A percentile compares a stretch with the other conserved stretches of the same genome.
Evolutionary conservation across 2,797 vertebrate species (phyloP).

Genomic region (Acipenser oxyrinchus): DNA sequence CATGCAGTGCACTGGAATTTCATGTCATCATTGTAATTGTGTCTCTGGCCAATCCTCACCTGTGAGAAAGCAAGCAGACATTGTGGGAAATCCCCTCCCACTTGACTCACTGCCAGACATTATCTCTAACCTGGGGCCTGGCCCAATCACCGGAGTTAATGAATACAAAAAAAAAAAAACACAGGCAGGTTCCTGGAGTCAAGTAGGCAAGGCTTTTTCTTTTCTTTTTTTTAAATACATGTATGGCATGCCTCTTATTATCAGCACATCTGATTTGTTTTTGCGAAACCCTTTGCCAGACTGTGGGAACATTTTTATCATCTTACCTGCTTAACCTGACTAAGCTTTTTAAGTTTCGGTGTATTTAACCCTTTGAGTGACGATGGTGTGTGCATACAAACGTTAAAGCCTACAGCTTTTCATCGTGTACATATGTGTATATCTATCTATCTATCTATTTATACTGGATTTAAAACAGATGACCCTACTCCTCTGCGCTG

Average conservation of each 20-base stretch:
- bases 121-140: conserved; percentile 56
- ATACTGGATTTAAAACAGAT: too few relatives aligned
- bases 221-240: conserved; percentile 39
- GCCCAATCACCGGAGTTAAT: conserved; percentile 48
- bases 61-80: conserved; percentile 62
- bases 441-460: too few relatives aligned
- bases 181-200: conserved; percentile 71
- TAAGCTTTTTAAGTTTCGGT: conserved; percentile 44
- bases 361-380: conserved; percentile 56
- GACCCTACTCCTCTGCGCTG: too few relatives aligned
- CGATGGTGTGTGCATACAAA: conserved; percentile 55
- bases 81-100: conserved; percentile 83
- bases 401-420: too few relatives aligned
- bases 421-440: too few relatives aligned
- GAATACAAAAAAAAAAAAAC: conserved; percentile 63
- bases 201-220: conserved; percentile 49
- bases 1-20: conserved; percentile 36
- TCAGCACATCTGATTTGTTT: conserved; percentile 42
- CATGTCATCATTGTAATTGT: conserved; percentile 56
- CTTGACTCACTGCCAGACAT: conserved; percentile 54
- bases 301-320: conserved; percentile 68
- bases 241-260: conserved; percentile 53
- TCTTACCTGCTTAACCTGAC: conserved; percentile 32
- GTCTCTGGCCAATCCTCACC: conserved; percentile 57
- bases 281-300: conserved; percentile 53